Base-by-base conservation (phyloP, 37 sponge, comb jelly and placozoan species). In the Halisarca cf. caerulea region DNA sequence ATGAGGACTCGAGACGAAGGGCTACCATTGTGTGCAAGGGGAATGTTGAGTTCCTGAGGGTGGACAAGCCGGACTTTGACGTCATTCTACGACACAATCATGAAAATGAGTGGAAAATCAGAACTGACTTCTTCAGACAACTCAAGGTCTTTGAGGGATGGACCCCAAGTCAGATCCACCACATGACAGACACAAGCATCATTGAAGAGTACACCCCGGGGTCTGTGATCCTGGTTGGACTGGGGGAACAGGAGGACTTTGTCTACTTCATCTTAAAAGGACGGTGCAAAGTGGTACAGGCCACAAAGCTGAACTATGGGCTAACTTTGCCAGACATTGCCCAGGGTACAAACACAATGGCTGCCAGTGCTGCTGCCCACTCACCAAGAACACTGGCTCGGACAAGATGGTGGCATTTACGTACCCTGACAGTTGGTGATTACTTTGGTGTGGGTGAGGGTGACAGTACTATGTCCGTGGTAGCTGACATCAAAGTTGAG, bases 361-460 rank as follows among this genome's bases (percentile, higher is more conserved):
- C 68, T 11, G 51, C 5, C 2, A n/a, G 23, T 0, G 54, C 11
- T 33, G 1, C 0, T 0, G 0, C 30, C 6, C 11, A 23, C 7
- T 4, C 7, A 2, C 62, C 43, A 23, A n/a, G 53, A 0, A 34
- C 43, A 40, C 3, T 25, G 7, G 23, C 14, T 4, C 30, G 36
- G 11, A 81, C 0, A 28, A 88, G 82, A 70, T 92, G 87, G 90
- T 84, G 91, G 90, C 28, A 79, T 0, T 3, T 94, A 8, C 64
- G 87, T 0, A 83, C 55, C 24, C 87, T 94, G 2, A 21, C 35
- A 11, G 72, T 84, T 24, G 95, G 95, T n/a, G 92, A 94, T 40
- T 86, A 88, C 72, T 94, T 94, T 80, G 95, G 95, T 41, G 72
- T 94, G 1, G 95, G 95, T 62, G 95, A 94, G 66, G 95, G 91